These are phyloP conservation scores for Drosophila ogumai DNA, from an alignment of 1,140 invertebrate species.

Conservation along the genomic window DNA sequence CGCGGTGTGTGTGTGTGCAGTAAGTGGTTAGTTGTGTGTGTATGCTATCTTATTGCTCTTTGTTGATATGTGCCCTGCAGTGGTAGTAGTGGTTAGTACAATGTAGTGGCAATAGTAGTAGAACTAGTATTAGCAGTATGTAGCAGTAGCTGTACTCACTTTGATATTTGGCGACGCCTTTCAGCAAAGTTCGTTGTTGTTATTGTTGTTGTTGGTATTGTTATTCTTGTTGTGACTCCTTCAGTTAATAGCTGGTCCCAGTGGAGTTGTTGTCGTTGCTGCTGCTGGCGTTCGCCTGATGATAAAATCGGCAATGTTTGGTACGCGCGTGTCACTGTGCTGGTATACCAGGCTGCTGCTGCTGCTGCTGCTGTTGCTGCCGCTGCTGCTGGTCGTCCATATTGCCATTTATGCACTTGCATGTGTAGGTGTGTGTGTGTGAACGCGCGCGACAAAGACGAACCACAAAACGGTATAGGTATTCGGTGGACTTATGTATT, in stretches of 20 bases:
- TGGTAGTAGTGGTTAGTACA: slow-evolving; percentile 1
- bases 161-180: slow-evolving; percentile 69
- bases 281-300: slow-evolving; percentile 46
- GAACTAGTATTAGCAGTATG: background rate
- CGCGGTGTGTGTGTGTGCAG: background rate
- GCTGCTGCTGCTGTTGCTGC: slow-evolving; percentile 62
- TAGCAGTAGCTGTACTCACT: slow-evolving; percentile 38
- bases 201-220: slow-evolving; percentile 22
- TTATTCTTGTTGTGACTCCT: slow-evolving; percentile 27
- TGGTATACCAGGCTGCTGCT: slow-evolving; percentile 57
- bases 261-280: slow-evolving; percentile 22
- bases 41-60: slow-evolving; percentile 17
- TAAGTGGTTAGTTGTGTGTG: slow-evolving; percentile 8
- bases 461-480: slow-evolving; percentile 14
- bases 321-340: slow-evolving; percentile 71
- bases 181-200: slow-evolving; percentile 58
- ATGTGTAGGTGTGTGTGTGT: slow-evolving; percentile 41
- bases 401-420: slow-evolving; percentile 74
- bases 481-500: slow-evolving; percentile 52
- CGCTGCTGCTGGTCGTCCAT: slow-evolving; percentile 67
- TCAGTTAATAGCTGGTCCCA: slow-evolving; percentile 49
- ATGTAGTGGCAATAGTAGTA: slow-evolving; percentile 21
- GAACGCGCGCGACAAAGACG: slow-evolving; percentile 37
- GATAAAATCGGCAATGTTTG: slow-evolving; percentile 77
- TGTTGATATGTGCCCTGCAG: slow-evolving; percentile 13